Conservation (phyloP, 2,888 invertebrate genomes). For the Ochropacha duplaris region DNA sequence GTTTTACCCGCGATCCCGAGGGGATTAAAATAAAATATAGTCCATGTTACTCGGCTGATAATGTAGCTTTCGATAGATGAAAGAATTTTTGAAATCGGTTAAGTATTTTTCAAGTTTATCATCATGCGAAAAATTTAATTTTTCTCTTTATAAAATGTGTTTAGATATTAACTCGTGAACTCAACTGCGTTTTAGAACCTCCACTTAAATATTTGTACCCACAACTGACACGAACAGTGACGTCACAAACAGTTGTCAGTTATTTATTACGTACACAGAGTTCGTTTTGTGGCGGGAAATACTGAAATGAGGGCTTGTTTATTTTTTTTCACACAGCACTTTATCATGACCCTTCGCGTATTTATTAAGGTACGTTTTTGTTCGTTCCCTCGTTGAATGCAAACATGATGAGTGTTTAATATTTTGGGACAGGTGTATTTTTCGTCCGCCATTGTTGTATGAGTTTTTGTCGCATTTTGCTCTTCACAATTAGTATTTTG, state of each 20-base stretch:
- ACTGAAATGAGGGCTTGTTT: not conserved
- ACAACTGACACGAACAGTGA: constrained; percentile 16
- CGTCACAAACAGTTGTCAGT: constrained; percentile 23
- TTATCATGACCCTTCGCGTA: not conserved
- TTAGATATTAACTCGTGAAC: not conserved
- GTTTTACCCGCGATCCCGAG: no score
- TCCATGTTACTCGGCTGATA: no score
- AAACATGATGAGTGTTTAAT: not conserved
- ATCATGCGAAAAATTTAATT: no score
- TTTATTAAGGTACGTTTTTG: not conserved
- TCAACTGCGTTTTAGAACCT: not conserved
- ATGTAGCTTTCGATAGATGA: no score
- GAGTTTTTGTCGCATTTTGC: not conserved
- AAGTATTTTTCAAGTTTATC: no score
- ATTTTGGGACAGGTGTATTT: constrained; percentile 1
- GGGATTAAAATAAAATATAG: no score
- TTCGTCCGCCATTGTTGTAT: not conserved
- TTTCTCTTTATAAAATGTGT: no score
- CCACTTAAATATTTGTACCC: not conserved
- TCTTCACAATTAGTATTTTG: no score
- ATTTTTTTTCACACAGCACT: not conserved
- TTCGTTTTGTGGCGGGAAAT: constrained; percentile 11
- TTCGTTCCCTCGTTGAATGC: not conserved
- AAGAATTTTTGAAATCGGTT: no score
- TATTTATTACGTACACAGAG: constrained; percentile 21